phyloP scores from a whole-genome alignment of 2,113 vertebrate genomes.

The Bufo gargarizans region DNA sequence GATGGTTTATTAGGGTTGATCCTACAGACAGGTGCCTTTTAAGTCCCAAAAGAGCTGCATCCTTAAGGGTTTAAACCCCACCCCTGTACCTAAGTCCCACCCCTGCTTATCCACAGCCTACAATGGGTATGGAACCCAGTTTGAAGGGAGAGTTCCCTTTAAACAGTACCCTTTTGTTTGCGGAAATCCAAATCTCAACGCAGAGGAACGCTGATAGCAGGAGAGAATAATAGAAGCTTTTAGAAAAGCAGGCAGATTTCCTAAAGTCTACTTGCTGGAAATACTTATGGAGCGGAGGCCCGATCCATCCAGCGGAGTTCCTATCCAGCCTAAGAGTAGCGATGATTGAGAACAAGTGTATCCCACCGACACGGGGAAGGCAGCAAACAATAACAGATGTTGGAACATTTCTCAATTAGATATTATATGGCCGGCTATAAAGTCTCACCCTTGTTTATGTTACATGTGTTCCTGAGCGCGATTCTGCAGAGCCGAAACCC shows the following conservation, averaged over 20 bases:
- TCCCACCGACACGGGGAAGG: background rate
- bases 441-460: constrained; percentile 21
- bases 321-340: background rate
- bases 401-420: constrained; percentile 34
- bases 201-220: background rate
- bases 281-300: background rate
- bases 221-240: background rate
- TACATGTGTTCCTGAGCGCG: constrained; percentile 20
- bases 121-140: background rate
- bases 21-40: too few species aligned
- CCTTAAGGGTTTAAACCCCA: too few species aligned
- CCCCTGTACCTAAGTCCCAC: background rate
- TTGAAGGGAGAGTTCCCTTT: background rate
- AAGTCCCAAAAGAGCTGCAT: too few species aligned
- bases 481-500: constrained; percentile 5
- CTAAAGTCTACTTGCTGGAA: background rate
- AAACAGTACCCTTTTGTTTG: too few species aligned
- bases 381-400: constrained; percentile 31
- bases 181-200: background rate
- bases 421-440: constrained; percentile 33
- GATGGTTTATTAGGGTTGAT: too few species aligned
- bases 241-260: background rate
- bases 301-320: background rate
- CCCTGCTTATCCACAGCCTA: background rate
- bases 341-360: constrained; percentile 26